These are phyloP conservation scores for Atherinosoma microstoma DNA, from an alignment of 2,797 vertebrate genomes.

Conservation along the genomic window DNA sequence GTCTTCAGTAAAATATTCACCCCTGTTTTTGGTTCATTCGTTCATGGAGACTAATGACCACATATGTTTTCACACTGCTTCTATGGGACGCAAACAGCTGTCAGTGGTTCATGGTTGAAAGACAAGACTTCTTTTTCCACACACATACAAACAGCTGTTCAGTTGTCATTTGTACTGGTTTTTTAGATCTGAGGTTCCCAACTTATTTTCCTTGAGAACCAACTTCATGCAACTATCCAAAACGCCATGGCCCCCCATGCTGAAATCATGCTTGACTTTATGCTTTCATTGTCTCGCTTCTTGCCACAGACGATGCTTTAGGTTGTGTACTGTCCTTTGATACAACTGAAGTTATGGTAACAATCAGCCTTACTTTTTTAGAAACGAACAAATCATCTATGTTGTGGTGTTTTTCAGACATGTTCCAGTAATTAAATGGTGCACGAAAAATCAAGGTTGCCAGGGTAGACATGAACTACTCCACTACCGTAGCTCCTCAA, in stretches of 20 bases:
- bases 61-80: slow-evolving; percentile 30
- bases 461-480: no score
- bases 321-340: not conserved
- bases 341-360: not conserved
- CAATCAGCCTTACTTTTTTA: no score
- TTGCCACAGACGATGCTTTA: not conserved
- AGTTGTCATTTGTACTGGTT: slow-evolving; percentile 16
- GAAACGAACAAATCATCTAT: no score
- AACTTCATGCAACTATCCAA: not conserved
- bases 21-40: not conserved
- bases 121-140: slow-evolving; percentile 23
- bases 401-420: no score
- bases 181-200: slow-evolving; percentile 5
- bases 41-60: slow-evolving; percentile 36
- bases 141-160: slow-evolving; percentile 34
- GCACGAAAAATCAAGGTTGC: no score
- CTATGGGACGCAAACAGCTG: slow-evolving; percentile 46
- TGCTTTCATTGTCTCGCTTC: not conserved
- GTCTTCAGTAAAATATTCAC: slow-evolving; percentile 27
- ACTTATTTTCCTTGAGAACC: not conserved
- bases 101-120: slow-evolving; percentile 29
- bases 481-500: no score
- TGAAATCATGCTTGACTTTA: no score
- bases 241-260: no score
- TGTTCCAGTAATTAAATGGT: no score